phyloP scores from a whole-genome alignment of 2,888 invertebrate genomes.

The Nemotelus pantherinus region DNA sequence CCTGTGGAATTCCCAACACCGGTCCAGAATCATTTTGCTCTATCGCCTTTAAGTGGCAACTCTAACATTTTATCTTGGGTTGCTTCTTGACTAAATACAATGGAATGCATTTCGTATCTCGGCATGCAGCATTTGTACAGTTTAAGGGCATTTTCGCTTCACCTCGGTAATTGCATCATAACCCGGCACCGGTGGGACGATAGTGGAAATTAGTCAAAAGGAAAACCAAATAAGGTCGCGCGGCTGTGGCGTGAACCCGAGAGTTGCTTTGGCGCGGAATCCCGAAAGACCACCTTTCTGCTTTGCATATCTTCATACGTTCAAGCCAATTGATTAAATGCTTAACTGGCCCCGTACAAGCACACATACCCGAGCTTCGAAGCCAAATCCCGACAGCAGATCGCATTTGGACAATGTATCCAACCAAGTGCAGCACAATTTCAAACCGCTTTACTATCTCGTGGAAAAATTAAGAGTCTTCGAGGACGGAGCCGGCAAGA shows the following conservation, averaged over 20 bases:
- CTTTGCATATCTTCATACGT: constrained; percentile 38
- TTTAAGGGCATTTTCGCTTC: constrained; percentile 31
- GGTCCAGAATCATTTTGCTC: no score
- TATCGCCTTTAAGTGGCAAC: constrained; percentile 1
- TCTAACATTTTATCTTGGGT: neutral
- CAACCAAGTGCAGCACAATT: neutral
- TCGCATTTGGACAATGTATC: constrained; percentile 13
- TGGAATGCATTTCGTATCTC: constrained; percentile 35
- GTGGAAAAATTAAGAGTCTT: constrained; percentile 38
- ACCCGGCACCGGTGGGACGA: constrained; percentile 27
- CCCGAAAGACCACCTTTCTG: constrained; percentile 33
- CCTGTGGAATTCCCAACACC: no score
- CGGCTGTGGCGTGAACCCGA: constrained; percentile 11
- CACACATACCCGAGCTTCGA: neutral
- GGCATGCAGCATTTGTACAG: neutral
- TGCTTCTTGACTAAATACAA: constrained; percentile 20
- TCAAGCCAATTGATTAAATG: constrained; percentile 42
- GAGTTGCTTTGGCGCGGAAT: neutral
- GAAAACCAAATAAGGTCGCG: constrained; percentile 11
- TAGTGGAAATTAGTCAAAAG: constrained; percentile 41
- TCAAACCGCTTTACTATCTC: constrained; percentile 27
- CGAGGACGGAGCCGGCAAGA: constrained; percentile 13
- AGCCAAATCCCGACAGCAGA: neutral
- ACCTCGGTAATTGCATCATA: constrained; percentile 32
- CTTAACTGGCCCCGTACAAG: constrained; percentile 22